Evolutionary conservation across 2,888 invertebrate genomes (phyloP).

Genomic region (Tridacna gigas): DNA sequence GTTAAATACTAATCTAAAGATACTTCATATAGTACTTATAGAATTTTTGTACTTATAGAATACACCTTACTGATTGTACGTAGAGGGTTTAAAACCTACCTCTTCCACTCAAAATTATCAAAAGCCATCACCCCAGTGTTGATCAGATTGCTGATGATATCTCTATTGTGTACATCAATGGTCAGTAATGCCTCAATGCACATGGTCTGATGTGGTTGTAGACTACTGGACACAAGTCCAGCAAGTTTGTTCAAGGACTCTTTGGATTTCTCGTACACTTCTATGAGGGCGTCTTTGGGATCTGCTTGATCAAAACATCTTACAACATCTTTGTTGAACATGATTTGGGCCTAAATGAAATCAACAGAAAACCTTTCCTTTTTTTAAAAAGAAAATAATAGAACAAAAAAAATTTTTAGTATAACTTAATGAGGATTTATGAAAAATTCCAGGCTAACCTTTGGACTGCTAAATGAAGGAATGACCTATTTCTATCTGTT

Average conservation of each 20-base stretch:
- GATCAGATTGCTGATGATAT: conserved; percentile 81
- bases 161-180: conserved; percentile 84
- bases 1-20: no score
- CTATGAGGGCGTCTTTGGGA: conserved; percentile 68
- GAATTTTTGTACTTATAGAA: no score
- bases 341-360: conserved; percentile 80
- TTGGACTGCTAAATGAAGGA: no score
- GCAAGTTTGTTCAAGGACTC: conserved; percentile 79
- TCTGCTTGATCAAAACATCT: conserved; percentile 75
- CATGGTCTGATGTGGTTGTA: conserved; percentile 80
- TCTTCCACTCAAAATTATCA: conserved; percentile 84
- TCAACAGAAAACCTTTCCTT: not conserved
- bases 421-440: no score
- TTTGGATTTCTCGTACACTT: conserved; percentile 77
- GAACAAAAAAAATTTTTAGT: no score
- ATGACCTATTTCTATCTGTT: no score
- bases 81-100: conserved; percentile 67
- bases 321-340: conserved; percentile 83
- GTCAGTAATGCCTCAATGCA: conserved; percentile 84
- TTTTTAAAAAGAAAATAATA: no score
- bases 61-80: no score
- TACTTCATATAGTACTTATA: no score
- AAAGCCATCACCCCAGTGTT: conserved; percentile 75
- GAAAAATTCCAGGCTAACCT: no score
- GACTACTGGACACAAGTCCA: conserved; percentile 78